Evolutionary conservation across 2,113 vertebrate species (phyloP).

Genomic region (rat (Rattus norvegicus)): DNA sequence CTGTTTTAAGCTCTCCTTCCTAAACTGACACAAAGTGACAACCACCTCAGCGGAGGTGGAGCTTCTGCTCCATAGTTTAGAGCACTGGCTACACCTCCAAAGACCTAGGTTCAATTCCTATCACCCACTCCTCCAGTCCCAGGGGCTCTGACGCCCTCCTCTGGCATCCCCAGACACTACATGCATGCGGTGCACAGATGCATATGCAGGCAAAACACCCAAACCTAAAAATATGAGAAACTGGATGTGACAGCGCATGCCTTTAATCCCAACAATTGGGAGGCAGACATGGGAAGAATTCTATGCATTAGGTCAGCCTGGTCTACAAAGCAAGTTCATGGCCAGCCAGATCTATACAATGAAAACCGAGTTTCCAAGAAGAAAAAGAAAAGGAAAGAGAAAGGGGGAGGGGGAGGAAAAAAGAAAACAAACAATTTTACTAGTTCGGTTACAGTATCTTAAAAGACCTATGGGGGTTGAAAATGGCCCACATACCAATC

Average conservation of each 20-base stretch:
- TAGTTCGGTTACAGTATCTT: neutral
- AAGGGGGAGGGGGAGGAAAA: neutral
- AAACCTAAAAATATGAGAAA: neutral
- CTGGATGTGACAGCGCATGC: neutral
- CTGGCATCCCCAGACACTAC: neutral
- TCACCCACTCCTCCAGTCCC: neutral
- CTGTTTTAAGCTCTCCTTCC: neutral
- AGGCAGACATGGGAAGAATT: neutral
- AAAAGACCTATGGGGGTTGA: neutral
- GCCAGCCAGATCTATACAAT: neutral
- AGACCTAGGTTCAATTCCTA: neutral
- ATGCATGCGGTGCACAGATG: neutral
- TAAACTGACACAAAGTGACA: neutral
- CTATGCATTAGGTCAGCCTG: neutral
- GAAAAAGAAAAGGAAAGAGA: too few species aligned
- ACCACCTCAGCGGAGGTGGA: neutral
- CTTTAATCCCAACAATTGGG: neutral
- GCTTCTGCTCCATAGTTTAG: neutral
- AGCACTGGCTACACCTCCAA: neutral
- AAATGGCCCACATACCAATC: neutral
- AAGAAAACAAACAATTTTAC: neutral
- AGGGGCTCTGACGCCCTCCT: neutral
- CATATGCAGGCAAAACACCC: neutral
- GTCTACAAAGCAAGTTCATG: neutral
- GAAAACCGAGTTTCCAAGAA: neutral